Evolutionary conservation across 1,140 invertebrate genomes (phyloP), one percentile per base, ranked within the genome.

Genomic region (Drosophila lowei): DNA sequence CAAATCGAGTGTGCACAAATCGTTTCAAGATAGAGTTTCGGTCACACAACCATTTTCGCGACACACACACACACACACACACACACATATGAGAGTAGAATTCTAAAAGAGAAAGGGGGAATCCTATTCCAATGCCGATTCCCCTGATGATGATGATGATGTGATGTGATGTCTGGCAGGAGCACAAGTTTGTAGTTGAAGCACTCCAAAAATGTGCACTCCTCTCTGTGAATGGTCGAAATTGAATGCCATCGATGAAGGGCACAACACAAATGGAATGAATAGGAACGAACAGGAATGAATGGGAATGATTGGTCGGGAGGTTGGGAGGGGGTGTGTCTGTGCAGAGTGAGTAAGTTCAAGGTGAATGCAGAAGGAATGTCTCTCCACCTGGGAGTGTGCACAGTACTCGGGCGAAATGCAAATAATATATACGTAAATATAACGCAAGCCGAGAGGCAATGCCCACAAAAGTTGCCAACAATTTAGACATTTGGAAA

Each of bases 1-100:
- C 77, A 79, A 79, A 79, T 73, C 75, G 68, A 68, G 62, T 75
- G 71, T 76, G 72, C 60, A 74, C 76, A 79, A 79, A 79, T 79
- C 77, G 71, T 75, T 79, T 61, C 62, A 53, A 75, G 64, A 79
- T 79, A 56, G 55, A 64, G 41, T 63, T 28, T 50, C 8, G 30
- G 30, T 30, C 30, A 30, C 16, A 34, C 38, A 25, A 46, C 49
- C 25, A 25, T n/a, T n/a, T n/a, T n/a, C n/a, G n/a, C n/a, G n/a
- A n/a, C n/a, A n/a, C n/a, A n/a, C n/a, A n/a, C n/a, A n/a, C n/a
- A n/a, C n/a, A n/a, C n/a, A n/a, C 21, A 6, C 3, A 38, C 9
- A 18, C 21, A 25, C 23, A 25, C 23, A 53, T 13, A 7, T 34
- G 13, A 38, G 11, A 34, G 30, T 0, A 34, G 4, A 34, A 11